These are phyloP conservation scores for Apteryx owenii DNA, from an alignment of 2,113 vertebrate species.

Conservation along the genomic window DNA sequence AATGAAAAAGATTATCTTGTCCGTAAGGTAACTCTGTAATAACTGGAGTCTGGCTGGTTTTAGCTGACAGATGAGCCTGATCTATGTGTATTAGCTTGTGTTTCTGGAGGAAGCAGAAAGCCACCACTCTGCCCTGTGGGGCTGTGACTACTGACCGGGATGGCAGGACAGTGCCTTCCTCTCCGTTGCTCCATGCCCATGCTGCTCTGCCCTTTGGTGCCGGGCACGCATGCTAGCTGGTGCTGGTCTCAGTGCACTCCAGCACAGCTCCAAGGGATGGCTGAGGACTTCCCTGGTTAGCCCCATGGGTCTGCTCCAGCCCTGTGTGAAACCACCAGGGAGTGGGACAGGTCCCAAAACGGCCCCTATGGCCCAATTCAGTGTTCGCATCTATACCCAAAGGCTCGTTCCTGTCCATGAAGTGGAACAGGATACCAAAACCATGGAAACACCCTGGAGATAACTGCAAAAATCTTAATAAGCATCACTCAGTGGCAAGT, in stretches of 20 bases:
- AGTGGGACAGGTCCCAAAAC: background rate
- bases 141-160: rapidly evolving
- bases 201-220: background rate
- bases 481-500: background rate
- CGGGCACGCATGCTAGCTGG: too few species aligned
- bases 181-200: background rate
- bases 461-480: background rate
- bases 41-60: background rate
- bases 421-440: background rate
- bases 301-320: background rate
- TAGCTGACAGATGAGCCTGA: background rate
- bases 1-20: background rate
- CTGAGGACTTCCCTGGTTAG: too few species aligned
- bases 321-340: too few species aligned
- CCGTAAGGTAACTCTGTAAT: background rate
- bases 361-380: background rate
- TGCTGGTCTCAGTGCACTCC: background rate
- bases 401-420: background rate
- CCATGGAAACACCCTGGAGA: background rate
- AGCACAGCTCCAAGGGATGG: background rate
- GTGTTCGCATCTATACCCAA: background rate
- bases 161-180: background rate
- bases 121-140: rapidly evolving
- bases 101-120: background rate
- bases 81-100: background rate